phyloP scores from a whole-genome alignment of 2,797 vertebrate genomes.

The Heterohyrax brucei region DNA sequence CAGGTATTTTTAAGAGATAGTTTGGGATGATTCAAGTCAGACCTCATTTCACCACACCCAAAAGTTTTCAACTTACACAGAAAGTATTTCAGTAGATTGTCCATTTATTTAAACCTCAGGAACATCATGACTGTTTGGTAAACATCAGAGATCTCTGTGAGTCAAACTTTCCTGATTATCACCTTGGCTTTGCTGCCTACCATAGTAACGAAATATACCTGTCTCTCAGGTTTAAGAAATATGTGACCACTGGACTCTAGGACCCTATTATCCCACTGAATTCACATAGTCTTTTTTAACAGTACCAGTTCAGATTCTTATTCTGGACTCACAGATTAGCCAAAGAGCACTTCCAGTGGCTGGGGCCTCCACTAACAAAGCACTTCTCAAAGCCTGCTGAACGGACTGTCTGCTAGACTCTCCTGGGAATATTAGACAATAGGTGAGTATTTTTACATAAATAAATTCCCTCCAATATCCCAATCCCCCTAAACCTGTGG shows the following conservation, averaged over 20 bases:
- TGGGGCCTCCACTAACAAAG: neutral
- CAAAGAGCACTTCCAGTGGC: neutral
- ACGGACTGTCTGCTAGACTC: neutral
- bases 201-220: neutral
- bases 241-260: neutral
- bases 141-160: neutral
- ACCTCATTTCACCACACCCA: no score
- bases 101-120: neutral
- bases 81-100: neutral
- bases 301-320: neutral
- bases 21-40: no score
- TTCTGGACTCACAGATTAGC: neutral
- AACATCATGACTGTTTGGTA: neutral
- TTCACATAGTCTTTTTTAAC: neutral
- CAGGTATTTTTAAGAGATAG: no score
- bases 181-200: neutral
- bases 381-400: neutral
- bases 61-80: no score
- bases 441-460: neutral
- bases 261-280: neutral
- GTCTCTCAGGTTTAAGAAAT: neutral
- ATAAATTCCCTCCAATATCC: neutral
- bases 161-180: neutral
- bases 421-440: neutral
- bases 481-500: neutral